These are phyloP conservation scores for Saccostrea echinata DNA, from an alignment of 1,140 invertebrate species.

Conservation along the genomic window DNA sequence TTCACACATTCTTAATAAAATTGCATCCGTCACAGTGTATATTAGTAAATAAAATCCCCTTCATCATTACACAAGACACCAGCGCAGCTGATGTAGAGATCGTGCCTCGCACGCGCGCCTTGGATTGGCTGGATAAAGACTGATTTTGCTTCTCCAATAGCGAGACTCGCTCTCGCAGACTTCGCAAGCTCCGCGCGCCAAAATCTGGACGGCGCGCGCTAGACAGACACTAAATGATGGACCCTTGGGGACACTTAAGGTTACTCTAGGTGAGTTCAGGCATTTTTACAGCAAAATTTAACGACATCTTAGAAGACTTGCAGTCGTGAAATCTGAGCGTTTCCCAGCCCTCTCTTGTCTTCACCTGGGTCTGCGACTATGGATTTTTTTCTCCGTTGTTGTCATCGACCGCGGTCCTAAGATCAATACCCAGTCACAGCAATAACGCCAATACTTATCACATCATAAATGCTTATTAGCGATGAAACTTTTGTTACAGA, in stretches of 20 bases:
- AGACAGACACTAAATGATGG: neutral
- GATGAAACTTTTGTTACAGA: neutral
- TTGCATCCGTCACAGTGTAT: conserved; percentile 33
- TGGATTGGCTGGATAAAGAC: conserved; percentile 1
- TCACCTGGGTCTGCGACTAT: conserved; percentile 5
- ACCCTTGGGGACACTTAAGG: neutral
- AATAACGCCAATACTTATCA: conserved; percentile 30
- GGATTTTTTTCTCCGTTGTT: conserved; percentile 29
- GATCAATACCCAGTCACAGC: conserved; percentile 12
- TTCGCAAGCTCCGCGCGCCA: conserved; percentile 7
- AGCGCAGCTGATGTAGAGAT: conserved; percentile 25
- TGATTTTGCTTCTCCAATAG: conserved; percentile 23
- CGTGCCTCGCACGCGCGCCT: conserved; percentile 5
- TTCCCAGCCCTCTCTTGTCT: conserved; percentile 5
- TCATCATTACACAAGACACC: conserved; percentile 31
- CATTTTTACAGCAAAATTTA: neutral
- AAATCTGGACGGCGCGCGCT: conserved; percentile 26
- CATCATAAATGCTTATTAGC: conserved; percentile 23
- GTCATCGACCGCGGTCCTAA: conserved; percentile 9
- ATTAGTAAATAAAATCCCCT: conserved; percentile 35
- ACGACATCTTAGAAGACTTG: neutral
- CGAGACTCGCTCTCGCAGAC: conserved; percentile 12
- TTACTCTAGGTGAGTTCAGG: neutral
- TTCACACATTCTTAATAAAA: conserved; percentile 34
- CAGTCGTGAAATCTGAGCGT: neutral